A percentile compares a stretch with the other conserved stretches of the same genome.
Evolutionary conservation across 2,113 vertebrate genomes (phyloP).

Genomic region (Leucopsar rothschildi): DNA sequence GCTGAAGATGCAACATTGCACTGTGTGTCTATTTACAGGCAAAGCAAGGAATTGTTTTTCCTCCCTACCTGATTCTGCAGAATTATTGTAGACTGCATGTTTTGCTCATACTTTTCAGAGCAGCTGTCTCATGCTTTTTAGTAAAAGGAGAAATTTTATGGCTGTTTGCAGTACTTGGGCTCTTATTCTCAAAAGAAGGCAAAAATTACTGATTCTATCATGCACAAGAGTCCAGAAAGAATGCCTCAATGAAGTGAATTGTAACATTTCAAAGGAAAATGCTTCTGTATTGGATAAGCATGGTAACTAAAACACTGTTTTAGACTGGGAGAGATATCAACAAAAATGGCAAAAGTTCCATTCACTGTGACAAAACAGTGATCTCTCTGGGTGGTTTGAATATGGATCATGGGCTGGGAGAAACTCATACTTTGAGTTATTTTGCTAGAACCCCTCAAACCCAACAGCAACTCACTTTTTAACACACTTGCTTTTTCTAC

Average conservation of each 20-base stretch:
- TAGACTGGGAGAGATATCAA: not conserved
- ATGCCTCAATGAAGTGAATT: not conserved
- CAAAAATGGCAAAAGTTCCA: not conserved
- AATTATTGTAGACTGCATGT: not conserved
- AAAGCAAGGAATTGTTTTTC: not conserved
- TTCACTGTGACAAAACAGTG: not conserved
- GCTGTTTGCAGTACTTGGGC: not conserved
- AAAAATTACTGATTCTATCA: not conserved
- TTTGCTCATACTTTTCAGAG: not conserved
- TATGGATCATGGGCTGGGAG: not conserved
- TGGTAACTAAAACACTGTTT: not conserved
- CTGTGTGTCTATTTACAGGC: fast-evolving
- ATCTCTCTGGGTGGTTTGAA: fast-evolving
- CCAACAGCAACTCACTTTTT: not conserved
- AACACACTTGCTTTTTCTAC: not conserved
- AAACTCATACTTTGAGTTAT: not conserved
- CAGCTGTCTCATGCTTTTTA: not conserved
- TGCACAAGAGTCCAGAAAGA: not conserved
- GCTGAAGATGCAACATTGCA: not conserved
- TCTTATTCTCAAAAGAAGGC: not conserved
- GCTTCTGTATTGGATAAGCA: not conserved
- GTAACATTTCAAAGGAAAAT: not conserved
- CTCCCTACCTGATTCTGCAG: not conserved
- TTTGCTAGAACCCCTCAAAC: not conserved
- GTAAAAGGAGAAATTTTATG: not conserved